A percentile compares a stretch with the other conserved stretches of the same genome.
Conservation (phyloP, 1,140 invertebrate genomes). For the Akabosia matsudoensis region DNA sequence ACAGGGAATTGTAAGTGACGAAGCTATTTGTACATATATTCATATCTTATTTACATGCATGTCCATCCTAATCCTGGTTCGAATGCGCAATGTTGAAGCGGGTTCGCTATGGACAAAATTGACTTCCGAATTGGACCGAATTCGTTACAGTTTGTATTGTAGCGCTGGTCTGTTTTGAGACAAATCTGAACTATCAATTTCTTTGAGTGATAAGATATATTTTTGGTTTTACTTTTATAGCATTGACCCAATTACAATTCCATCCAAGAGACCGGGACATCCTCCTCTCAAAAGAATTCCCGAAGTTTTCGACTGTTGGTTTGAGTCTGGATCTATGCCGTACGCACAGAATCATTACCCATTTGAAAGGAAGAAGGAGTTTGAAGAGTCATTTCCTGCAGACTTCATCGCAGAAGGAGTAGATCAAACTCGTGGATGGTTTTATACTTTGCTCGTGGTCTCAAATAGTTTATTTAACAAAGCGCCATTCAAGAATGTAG, state of each 20-base stretch:
- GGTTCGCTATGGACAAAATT: conserved; percentile 33
- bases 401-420: conserved; percentile 99
- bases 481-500: conserved; percentile 95
- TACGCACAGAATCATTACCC: conserved; percentile 97
- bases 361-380: conserved; percentile 85
- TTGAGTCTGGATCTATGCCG: conserved; percentile 99
- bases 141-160: neutral
- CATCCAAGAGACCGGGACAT: conserved; percentile 75
- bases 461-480: conserved; percentile 95
- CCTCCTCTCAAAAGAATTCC: conserved; percentile 77
- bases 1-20: conserved; percentile 73
- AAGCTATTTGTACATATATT: neutral
- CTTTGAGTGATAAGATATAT: neutral
- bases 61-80: conserved; percentile 33
- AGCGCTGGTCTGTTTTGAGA: neutral
- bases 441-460: conserved; percentile 94
- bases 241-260: conserved; percentile 91
- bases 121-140: neutral
- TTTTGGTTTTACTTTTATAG: conserved; percentile 24
- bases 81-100: neutral
- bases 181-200: no score
- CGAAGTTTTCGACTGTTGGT: conserved; percentile 99
- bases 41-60: neutral
- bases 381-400: conserved; percentile 94
- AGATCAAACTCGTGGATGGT: conserved; percentile 98